A percentile compares a stretch with the other conserved stretches of the same genome.
Evolutionary conservation across 2,113 vertebrate genomes (phyloP).

Genomic region (Ramphastos sulfuratus): DNA sequence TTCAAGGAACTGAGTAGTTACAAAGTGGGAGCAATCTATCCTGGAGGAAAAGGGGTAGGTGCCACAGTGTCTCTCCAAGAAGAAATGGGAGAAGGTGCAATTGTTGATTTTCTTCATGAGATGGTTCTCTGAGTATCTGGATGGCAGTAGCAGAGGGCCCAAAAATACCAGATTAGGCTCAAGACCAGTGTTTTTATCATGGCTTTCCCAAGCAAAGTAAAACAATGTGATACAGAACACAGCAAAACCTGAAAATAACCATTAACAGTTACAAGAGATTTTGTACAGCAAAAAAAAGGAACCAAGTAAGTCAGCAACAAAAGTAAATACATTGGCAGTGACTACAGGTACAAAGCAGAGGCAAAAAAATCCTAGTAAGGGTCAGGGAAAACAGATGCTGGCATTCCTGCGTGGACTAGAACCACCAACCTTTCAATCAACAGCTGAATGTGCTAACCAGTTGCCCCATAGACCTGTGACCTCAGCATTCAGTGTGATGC

Average conservation of each 20-base stretch:
- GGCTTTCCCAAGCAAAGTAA: background rate
- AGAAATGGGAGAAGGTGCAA: background rate
- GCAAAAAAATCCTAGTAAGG: background rate
- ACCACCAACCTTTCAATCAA: slow-evolving; percentile 69
- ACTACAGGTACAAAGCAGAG: background rate
- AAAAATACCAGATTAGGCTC: background rate
- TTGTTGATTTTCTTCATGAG: background rate
- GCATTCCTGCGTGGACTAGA: slow-evolving; percentile 54
- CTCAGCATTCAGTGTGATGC: background rate
- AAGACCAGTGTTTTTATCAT: background rate
- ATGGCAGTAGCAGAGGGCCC: background rate
- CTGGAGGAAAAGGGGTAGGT: background rate
- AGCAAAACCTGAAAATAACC: background rate
- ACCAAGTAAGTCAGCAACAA: background rate
- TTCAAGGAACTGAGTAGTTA: background rate
- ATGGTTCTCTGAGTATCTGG: background rate
- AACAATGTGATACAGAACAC: background rate
- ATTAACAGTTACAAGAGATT: background rate
- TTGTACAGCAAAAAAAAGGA: background rate
- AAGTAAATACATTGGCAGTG: background rate
- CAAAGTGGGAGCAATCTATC: background rate
- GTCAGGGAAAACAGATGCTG: background rate
- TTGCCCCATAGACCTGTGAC: background rate
- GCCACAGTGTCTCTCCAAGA: background rate
- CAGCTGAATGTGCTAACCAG: slow-evolving; percentile 21